phyloP scores from a whole-genome alignment of 2,888 invertebrate genomes.

The Xylota sylvarum region DNA sequence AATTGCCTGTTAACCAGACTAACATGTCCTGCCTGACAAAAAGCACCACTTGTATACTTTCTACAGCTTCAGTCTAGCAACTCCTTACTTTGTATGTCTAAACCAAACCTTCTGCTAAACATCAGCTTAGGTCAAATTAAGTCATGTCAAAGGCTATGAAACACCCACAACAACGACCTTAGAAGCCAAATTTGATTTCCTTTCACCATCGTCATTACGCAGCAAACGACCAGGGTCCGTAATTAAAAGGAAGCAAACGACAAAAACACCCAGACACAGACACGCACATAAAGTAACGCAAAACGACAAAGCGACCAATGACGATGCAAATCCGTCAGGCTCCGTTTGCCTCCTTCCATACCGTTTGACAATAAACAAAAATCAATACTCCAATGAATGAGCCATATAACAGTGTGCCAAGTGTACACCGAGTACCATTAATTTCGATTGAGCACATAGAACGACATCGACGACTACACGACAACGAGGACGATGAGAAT shows the following conservation, averaged over 20 bases:
- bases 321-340: slow-evolving; percentile 58
- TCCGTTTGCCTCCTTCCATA: neutral
- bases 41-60: neutral
- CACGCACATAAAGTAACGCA: slow-evolving; percentile 1
- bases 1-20: neutral
- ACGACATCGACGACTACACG: slow-evolving; percentile 26
- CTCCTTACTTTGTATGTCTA: neutral
- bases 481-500: slow-evolving; percentile 47
- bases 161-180: neutral
- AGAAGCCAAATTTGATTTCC: slow-evolving; percentile 26
- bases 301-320: slow-evolving; percentile 38
- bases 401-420: slow-evolving; percentile 70
- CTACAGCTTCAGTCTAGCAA: neutral
- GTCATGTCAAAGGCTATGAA: slow-evolving; percentile 40
- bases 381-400: slow-evolving; percentile 73
- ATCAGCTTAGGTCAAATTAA: slow-evolving; percentile 18
- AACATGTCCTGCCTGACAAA: neutral
- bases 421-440: slow-evolving; percentile 64
- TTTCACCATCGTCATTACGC: slow-evolving; percentile 51
- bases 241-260: slow-evolving; percentile 56
- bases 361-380: slow-evolving; percentile 64
- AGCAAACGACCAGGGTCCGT: slow-evolving; percentile 34
- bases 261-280: slow-evolving; percentile 15
- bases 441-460: slow-evolving; percentile 65
- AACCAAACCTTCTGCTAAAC: neutral